Base-by-base conservation (phyloP, 2,888 invertebrate species). In the Falcaria lacertinaria region DNA sequence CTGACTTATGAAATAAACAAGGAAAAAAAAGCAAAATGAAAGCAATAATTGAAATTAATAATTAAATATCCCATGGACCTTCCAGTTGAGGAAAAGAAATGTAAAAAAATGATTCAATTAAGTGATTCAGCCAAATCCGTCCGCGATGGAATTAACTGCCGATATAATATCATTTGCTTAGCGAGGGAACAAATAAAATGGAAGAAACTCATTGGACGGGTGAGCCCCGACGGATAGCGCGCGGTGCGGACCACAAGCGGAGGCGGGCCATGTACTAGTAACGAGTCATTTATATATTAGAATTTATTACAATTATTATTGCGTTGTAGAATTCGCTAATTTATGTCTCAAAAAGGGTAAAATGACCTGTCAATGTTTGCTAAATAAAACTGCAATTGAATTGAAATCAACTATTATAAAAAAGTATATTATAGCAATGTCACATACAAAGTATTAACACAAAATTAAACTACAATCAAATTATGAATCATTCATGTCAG, bases 81-180 rank as follows among this genome's bases (percentile, higher is more conserved):
- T 15, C 44, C 44, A 54, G 15, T 6, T 28, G 1, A 40, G 48
- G 25, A 33, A 28, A 40, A 56, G 45, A 41, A 38, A 34, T 3
- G 35, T 37, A 39, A 50, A 52, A 45, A 43, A 54, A 46, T 50
- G 50, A 38, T 39, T 46, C 35, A 50, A 50, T 47, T 54, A 59
- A 52, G 48, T 54, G 52, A 55, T 59, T 57, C 46, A 43, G 49
- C 45, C 52, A 48, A 52, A 45, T 52, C 45, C 65, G 60, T 70
- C 61, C 62, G 60, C 60, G 61, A 67, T 64, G 55, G 64, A 73
- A 74, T 79, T 73, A 73, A 73, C 70, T 67, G 63, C 41, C 65
- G 60, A 73, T 74, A 68, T 74, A 72, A 75, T 74, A 72, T 69
- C 61, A 74, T 75, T 74, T 70, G 71, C 66, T 69, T 64, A 66